These are phyloP conservation scores for Dicranocentrus wangi DNA, from an alignment of 2,888 invertebrate genomes.

Conservation along the genomic window DNA sequence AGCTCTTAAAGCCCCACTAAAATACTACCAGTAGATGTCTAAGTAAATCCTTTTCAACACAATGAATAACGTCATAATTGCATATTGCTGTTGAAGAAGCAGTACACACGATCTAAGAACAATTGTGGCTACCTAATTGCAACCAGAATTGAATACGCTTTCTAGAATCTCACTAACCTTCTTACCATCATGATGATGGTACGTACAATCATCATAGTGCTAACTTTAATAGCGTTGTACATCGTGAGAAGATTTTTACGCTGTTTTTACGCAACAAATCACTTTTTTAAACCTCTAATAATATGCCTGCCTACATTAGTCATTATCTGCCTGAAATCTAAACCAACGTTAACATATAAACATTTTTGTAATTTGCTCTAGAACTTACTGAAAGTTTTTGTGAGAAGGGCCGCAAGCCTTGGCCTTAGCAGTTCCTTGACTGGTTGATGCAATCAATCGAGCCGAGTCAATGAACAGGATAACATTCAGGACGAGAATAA, in stretches of 20 bases:
- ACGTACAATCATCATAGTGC: not conserved
- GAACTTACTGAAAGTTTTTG: slow-evolving; percentile 71
- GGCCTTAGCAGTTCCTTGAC: slow-evolving; percentile 73
- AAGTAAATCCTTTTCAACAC: too few species aligned
- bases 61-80: too few species aligned
- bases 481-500: slow-evolving; percentile 75
- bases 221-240: not conserved
- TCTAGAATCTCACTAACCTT: slow-evolving; percentile 29
- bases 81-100: too few species aligned
- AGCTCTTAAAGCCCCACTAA: too few species aligned
- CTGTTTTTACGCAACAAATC: slow-evolving; percentile 35
- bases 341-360: not conserved
- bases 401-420: slow-evolving; percentile 73
- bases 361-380: not conserved
- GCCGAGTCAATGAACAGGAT: slow-evolving; percentile 75
- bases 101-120: not conserved
- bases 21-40: too few species aligned
- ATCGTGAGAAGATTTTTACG: slow-evolving; percentile 29
- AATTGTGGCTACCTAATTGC: slow-evolving; percentile 5
- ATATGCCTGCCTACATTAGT: too few species aligned
- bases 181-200: not conserved
- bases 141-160: slow-evolving; percentile 25
- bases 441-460: slow-evolving; percentile 75
- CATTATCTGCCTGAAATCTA: too few species aligned
- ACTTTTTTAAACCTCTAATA: slow-evolving; percentile 1